Percentiles rank a stretch among this genome's conserved stretches.
Evolutionary conservation across 2,888 invertebrate genomes (phyloP).

Genomic region (Scaptomyza polygonia): DNA sequence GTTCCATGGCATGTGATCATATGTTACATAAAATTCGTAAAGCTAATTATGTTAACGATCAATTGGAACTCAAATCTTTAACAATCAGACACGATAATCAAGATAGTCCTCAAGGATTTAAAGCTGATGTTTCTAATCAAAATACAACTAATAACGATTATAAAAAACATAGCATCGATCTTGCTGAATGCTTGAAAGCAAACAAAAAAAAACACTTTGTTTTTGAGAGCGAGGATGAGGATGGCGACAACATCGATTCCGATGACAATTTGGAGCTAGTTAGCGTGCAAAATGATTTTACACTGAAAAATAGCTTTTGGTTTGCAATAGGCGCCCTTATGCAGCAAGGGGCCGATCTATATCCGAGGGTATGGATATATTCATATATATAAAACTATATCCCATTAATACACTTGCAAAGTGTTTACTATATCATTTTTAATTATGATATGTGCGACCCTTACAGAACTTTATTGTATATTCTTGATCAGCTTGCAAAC

Average conservation of each 20-base stretch:
- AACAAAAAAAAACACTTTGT: constrained; percentile 1
- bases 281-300: constrained; percentile 91
- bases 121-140: neutral
- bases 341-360: constrained; percentile 95
- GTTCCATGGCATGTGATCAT: constrained; percentile 85
- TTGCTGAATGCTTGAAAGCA: neutral
- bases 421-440: too few relatives aligned
- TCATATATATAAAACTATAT: neutral
- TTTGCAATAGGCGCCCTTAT: constrained; percentile 97
- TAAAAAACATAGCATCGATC: constrained; percentile 14
- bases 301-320: constrained; percentile 96
- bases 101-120: neutral
- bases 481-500: neutral
- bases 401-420: neutral
- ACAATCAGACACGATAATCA: constrained; percentile 1
- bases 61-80: constrained; percentile 41
- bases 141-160: neutral
- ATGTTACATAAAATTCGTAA: constrained; percentile 59
- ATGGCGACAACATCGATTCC: constrained; percentile 24
- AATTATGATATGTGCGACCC: too few relatives aligned
- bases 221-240: constrained; percentile 10
- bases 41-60: constrained; percentile 40
- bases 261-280: constrained; percentile 72
- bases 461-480: too few relatives aligned
- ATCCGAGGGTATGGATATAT: constrained; percentile 90